phyloP scores from a whole-genome alignment of 2,888 invertebrate genomes.

The Rhaphigaster nebulosa region DNA sequence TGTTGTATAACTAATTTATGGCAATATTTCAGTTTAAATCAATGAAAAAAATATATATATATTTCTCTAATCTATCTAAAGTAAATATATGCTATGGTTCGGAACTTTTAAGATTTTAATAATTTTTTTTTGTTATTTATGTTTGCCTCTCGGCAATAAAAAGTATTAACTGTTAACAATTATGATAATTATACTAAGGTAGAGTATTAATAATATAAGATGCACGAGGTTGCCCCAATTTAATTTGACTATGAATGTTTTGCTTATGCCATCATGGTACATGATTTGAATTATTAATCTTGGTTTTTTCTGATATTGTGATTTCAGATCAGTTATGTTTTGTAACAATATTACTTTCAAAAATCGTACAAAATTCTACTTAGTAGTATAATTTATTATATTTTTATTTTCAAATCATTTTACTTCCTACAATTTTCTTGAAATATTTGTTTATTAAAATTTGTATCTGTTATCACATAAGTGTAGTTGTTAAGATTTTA shows the following conservation, averaged over 20 bases:
- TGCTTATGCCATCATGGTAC: background rate
- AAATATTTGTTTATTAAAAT: background rate
- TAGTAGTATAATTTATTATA: background rate
- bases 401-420: background rate
- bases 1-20: constrained; percentile 8
- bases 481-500: background rate
- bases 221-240: background rate
- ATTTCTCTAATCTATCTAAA: background rate
- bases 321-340: background rate
- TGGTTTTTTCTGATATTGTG: background rate
- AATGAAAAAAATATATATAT: background rate
- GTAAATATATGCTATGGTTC: background rate
- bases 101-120: background rate
- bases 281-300: no score
- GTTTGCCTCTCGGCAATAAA: background rate
- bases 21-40: background rate
- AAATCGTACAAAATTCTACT: no score
- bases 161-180: background rate
- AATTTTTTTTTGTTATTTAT: background rate
- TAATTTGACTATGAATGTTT: background rate
- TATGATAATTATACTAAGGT: background rate
- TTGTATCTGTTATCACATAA: background rate
- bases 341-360: background rate
- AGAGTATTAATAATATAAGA: background rate
- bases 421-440: background rate